Evolutionary conservation across 2,113 vertebrate genomes (phyloP).

Genomic region (Stercorarius parasiticus): DNA sequence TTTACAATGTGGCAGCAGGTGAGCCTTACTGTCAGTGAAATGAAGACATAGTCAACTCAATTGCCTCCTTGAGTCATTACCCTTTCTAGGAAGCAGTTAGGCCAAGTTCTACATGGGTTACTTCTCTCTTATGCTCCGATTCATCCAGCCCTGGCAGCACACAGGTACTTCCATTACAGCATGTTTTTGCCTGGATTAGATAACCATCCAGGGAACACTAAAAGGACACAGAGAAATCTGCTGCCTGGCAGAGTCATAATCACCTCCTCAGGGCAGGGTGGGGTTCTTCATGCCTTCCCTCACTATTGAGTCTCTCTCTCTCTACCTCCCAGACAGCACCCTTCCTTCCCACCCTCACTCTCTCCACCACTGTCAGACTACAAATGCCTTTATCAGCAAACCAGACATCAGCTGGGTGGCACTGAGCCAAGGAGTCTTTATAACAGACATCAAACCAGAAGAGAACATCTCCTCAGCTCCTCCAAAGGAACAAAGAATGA

Average conservation of each 20-base stretch:
- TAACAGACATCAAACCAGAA: background rate
- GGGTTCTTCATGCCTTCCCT: background rate
- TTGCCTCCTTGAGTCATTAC: background rate
- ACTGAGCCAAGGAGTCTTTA: background rate
- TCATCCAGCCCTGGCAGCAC: background rate
- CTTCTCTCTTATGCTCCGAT: background rate
- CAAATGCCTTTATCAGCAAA: background rate
- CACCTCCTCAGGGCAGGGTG: background rate
- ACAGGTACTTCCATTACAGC: background rate
- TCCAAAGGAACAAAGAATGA: background rate
- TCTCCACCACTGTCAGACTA: background rate
- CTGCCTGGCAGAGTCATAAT: background rate
- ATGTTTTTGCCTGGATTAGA: background rate
- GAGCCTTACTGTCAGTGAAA: background rate
- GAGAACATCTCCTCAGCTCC: background rate
- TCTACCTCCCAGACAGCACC: background rate
- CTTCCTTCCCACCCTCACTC: background rate
- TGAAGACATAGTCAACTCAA: background rate
- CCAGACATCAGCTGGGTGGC: background rate
- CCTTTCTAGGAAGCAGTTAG: background rate
- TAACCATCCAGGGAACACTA: background rate
- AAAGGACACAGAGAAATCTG: background rate
- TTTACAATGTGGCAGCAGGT: background rate
- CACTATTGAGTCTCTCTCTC: background rate
- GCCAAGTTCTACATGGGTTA: background rate